Evolutionary conservation across 2,888 invertebrate species (phyloP).

Genomic region (Dioctria linearis): DNA sequence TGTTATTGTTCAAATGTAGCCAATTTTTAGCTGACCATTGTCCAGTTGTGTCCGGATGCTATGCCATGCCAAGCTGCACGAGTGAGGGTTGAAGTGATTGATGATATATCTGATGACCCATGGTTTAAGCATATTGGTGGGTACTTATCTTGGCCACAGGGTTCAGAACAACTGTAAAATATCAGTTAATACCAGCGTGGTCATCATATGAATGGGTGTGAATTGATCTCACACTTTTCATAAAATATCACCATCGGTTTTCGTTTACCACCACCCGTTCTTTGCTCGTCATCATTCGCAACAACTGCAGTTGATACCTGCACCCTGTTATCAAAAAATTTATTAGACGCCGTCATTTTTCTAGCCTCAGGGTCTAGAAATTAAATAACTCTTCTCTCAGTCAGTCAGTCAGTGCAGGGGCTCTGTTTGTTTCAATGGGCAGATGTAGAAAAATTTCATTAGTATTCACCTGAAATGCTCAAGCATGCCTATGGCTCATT

Average conservation of each 20-base stretch:
- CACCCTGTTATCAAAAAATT: conserved; percentile 33
- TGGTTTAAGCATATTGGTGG: neutral
- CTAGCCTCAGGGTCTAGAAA: conserved; percentile 33
- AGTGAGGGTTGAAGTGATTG: conserved; percentile 7
- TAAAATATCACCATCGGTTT: neutral
- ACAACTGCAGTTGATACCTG: conserved; percentile 8
- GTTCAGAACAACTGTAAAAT: neutral
- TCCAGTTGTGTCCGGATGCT: conserved; percentile 3
- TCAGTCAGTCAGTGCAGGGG: neutral
- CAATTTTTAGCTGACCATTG: conserved; percentile 34
- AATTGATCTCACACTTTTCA: neutral
- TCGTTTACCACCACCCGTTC: neutral
- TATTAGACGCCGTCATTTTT: conserved; percentile 37
- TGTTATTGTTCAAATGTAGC: conserved; percentile 14
- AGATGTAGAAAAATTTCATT: conserved; percentile 44
- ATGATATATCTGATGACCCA: conserved; percentile 12
- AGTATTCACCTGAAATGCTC: conserved; percentile 48
- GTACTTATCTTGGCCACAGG: neutral
- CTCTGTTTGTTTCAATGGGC: neutral
- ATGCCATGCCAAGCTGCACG: neutral
- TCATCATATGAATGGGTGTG: neutral
- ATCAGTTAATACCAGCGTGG: neutral
- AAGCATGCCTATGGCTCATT: conserved; percentile 16
- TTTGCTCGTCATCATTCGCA: too few species aligned
- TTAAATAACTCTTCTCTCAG: conserved; percentile 25